Conservation (phyloP, 2,797 vertebrate species). For the Spatula clypeata region DNA sequence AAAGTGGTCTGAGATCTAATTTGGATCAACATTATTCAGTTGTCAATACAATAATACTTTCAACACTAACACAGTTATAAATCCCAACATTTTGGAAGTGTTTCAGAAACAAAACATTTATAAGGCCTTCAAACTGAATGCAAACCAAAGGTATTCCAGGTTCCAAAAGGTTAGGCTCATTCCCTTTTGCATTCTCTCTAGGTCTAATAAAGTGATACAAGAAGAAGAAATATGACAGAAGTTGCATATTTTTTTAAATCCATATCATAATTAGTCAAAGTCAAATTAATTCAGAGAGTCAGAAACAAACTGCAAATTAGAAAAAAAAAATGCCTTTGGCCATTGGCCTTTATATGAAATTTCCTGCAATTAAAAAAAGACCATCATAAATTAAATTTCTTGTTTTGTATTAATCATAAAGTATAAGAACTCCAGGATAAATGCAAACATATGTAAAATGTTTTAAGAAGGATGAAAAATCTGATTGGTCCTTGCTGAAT, state of each 20-base stretch:
- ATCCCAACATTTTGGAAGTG: background rate
- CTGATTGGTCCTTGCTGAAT: background rate
- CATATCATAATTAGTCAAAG: conserved; percentile 5
- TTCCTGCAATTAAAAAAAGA: background rate
- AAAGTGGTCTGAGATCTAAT: background rate
- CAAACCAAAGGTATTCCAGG: background rate
- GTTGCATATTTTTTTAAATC: background rate
- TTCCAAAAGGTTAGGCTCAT: background rate
- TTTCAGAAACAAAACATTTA: conserved; percentile 22
- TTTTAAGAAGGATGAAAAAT: background rate
- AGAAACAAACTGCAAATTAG: background rate
- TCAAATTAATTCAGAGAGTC: background rate
- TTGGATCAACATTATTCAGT: background rate
- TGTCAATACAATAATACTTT: background rate
- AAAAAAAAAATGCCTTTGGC: background rate
- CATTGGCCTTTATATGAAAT: background rate
- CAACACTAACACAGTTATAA: background rate
- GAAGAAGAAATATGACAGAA: background rate
- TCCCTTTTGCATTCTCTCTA: background rate
- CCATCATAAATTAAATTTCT: background rate
- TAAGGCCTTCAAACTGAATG: background rate
- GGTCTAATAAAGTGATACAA: background rate
- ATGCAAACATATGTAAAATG: background rate
- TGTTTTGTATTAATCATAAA: background rate
- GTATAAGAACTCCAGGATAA: background rate